Conservation (phyloP, 2,113 vertebrate species). For the Pedionomus torquatus region DNA sequence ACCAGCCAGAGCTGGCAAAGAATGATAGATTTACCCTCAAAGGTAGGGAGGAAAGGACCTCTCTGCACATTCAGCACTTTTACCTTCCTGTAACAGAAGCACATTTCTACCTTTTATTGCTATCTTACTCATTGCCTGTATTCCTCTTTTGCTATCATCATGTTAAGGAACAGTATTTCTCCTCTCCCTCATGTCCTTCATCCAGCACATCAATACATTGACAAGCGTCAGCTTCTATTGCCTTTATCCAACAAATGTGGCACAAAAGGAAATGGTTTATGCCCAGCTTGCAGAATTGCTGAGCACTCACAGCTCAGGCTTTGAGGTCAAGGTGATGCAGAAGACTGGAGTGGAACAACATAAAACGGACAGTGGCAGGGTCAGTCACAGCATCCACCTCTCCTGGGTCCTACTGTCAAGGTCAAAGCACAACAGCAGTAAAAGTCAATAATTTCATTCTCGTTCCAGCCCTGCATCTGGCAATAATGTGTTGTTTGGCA, state of each 20-base stretch:
- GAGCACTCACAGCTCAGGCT: background rate
- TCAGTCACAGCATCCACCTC: background rate
- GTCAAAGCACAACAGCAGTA: background rate
- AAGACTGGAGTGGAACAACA: background rate
- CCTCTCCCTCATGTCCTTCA: too few species aligned
- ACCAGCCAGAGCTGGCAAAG: background rate
- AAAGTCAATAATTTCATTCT: background rate
- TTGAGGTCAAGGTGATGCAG: background rate
- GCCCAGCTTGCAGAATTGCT: background rate
- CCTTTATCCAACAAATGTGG: background rate
- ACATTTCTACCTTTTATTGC: background rate
- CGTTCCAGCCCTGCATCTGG: background rate
- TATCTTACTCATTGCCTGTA: background rate
- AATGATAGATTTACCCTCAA: background rate
- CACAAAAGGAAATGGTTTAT: background rate
- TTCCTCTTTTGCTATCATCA: background rate
- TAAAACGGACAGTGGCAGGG: background rate
- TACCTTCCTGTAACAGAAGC: background rate
- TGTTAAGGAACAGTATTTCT: background rate
- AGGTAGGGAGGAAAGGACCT: background rate
- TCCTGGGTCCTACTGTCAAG: background rate
- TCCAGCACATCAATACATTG: background rate
- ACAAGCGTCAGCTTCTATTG: background rate
- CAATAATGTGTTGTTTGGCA: background rate
- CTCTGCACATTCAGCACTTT: background rate